These are phyloP conservation scores for Agrotis segetum DNA, from an alignment of 2,888 invertebrate genomes.

Conservation along the genomic window DNA sequence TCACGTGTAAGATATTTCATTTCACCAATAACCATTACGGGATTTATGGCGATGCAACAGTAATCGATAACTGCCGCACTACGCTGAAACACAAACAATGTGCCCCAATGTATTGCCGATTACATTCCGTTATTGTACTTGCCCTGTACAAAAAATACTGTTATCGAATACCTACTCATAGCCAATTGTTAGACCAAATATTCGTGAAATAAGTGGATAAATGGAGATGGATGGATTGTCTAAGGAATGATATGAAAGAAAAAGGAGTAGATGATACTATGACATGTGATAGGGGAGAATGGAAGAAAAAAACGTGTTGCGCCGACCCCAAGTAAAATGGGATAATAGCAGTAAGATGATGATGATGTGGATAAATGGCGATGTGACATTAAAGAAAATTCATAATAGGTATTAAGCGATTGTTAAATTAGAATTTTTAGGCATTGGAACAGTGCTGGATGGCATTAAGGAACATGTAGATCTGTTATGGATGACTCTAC, in stretches of 20 bases:
- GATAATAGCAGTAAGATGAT: too few relatives aligned
- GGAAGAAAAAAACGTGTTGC: too few relatives aligned
- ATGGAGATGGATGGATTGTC: too few relatives aligned
- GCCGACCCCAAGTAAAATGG: too few relatives aligned
- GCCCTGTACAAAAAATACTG: constrained; percentile 8
- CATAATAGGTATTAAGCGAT: neutral
- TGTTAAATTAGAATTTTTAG: too few relatives aligned
- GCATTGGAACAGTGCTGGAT: neutral
- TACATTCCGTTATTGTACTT: constrained; percentile 47
- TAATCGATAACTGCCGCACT: constrained; percentile 71
- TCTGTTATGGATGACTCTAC: neutral
- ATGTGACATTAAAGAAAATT: neutral
- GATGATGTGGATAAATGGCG: neutral
- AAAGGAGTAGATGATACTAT: too few relatives aligned
- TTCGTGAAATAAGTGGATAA: neutral
- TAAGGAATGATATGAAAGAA: too few relatives aligned
- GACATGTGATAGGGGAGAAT: too few relatives aligned
- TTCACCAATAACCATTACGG: constrained; percentile 75
- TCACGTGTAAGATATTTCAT: constrained; percentile 73
- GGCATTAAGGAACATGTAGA: too few relatives aligned
- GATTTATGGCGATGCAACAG: constrained; percentile 75
- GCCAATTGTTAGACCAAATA: neutral
- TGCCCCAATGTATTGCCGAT: constrained; percentile 48
- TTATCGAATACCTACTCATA: constrained; percentile 4
- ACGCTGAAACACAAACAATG: constrained; percentile 56